Base-by-base conservation (phyloP, 2,113 vertebrate species). In the Scytalopus superciliaris region DNA sequence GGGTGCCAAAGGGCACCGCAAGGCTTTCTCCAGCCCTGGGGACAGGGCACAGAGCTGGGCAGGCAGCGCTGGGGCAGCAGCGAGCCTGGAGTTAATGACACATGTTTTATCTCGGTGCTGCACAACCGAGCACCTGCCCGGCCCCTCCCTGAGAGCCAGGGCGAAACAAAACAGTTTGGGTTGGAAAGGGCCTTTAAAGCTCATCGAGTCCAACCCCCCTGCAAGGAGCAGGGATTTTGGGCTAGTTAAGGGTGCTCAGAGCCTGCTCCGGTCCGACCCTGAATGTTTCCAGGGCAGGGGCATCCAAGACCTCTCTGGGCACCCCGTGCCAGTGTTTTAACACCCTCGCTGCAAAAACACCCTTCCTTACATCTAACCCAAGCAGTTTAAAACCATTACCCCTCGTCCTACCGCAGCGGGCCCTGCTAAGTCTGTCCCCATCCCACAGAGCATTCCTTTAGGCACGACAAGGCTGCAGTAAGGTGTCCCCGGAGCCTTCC, bases 61-160 rank as follows among this genome's bases (percentile, higher is more conserved):
- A 3, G 2, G 13, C 13, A 40, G 39, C 0, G 0, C 67, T 5
- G 7, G 4, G 14, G 13, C 19, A 18, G 5, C 47, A 4, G 5
- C 0, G 6, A 45, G 16, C 4, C 2, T 3, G 1, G 4, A 7
- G 5, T 50, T 15, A 10, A 39, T 3, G 0, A 1, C 7, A 31
- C n/a, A 7, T 8, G 2, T 56, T 69, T 42, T 8, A 60, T 14
- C 70, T 39, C 69, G 17, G 23, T 1, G 27, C 37, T 33, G 19
- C 0, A 28, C 14, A 57, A 50, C 17, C 4, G 7, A 13, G 6
- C 17, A 25, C 24, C 45, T 45, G 49, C 49, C 49, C 7, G 3
- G 40, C 47, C 50, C 50, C 50, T 52, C 50, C 25, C 50, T 16
- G 25, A 52, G 50, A 15, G 50, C 50, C 50, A 52, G 50, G 13